Evolutionary conservation across 2,888 invertebrate species (phyloP), one percentile per base, ranked within the genome.

Genomic region (Apamea sordens): DNA sequence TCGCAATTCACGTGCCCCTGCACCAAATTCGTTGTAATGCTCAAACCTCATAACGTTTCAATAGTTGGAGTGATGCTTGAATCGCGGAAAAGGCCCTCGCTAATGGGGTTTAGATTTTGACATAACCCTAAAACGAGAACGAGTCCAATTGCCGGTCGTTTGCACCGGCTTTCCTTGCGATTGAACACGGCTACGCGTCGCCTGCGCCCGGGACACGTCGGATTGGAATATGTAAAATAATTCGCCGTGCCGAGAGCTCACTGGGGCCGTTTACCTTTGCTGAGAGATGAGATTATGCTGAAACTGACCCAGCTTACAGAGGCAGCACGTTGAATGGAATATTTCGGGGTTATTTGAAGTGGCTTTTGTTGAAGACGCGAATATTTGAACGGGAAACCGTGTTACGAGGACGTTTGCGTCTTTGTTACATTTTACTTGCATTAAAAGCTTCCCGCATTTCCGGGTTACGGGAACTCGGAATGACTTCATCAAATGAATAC

Each of bases 191-290:
- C 84, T 83, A 89, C 83, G 84, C 84, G 78, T 85, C 86, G 86
- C 85, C 76, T 72, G 72, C 80, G 83, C 87, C 86, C 87, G 88
- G 86, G 89, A 92, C 91, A 90, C 89, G 90, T 91, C 83, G 90
- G n/a, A 85, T 86, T 83, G 79, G 89, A 91, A 92, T 93, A 92
- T 92, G 92, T 93, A 92, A 93, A 93, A 91, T 92, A 92, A 92
- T 92, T 92, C 92, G 89, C 86, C 86, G 89, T 88, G 86, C 88
- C 87, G 90, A 89, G 86, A 85, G 88, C 86, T 89, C 80, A 84
- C 85, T 79, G 89, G 87, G 93, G 92, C 90, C 93, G 91, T 94
- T 94, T 92, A 93, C 93, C 92, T 92, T 91, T 81, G 82, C 82
- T 59, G 56, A 3, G 56, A 59, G 85, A 83, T 78, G 88, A 87